phyloP scores from a whole-genome alignment of 2,113 vertebrate genomes.

The Myiopsitta monachus region DNA sequence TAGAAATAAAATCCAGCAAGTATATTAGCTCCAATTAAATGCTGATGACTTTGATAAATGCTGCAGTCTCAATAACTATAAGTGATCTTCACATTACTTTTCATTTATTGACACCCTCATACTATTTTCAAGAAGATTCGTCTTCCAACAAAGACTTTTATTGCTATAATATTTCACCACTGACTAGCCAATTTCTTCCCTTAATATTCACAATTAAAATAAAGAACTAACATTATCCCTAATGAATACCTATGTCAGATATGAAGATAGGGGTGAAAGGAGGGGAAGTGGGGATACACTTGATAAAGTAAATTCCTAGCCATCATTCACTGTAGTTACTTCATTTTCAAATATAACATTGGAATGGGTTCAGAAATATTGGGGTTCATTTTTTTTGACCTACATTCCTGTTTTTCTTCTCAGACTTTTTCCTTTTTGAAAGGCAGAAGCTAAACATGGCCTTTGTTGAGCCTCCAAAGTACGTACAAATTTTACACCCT shows the following conservation, averaged over 20 bases:
- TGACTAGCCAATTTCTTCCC: constrained; percentile 65
- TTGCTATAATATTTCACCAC: constrained; percentile 73
- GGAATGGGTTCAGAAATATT: not conserved
- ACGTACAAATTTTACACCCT: not conserved
- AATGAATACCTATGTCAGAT: constrained; percentile 46
- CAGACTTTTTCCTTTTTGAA: not conserved
- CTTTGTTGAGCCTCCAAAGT: not conserved
- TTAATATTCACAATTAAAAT: constrained; percentile 62
- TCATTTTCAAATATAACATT: not conserved
- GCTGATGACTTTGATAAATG: constrained; percentile 35
- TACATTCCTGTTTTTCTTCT: not conserved
- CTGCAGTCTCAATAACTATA: constrained; percentile 47
- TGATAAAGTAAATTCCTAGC: constrained; percentile 40
- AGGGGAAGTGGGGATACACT: not conserved
- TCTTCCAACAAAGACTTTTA: constrained; percentile 61
- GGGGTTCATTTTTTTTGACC: not conserved
- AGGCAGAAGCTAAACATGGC: not conserved
- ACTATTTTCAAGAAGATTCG: constrained; percentile 62
- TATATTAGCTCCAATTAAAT: constrained; percentile 35
- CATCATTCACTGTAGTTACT: constrained; percentile 25
- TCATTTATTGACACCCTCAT: constrained; percentile 62
- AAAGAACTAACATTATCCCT: constrained; percentile 50
- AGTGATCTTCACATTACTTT: constrained; percentile 57
- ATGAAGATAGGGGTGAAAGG: not conserved
- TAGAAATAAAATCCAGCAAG: not conserved